phyloP scores from a whole-genome alignment of 2,113 vertebrate species.

The Lophius piscatorius region DNA sequence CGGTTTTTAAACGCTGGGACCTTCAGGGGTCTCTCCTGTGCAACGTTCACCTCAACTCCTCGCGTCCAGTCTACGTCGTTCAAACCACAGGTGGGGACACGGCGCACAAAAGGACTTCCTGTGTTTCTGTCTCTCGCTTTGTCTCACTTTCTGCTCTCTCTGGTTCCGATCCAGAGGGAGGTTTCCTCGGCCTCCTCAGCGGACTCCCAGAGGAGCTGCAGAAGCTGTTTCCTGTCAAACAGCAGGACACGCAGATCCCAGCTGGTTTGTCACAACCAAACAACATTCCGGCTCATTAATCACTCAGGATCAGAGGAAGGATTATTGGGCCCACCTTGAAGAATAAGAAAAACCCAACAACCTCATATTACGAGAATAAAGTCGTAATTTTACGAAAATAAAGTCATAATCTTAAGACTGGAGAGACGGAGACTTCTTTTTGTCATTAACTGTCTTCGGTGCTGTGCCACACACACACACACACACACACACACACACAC shows the following conservation, averaged over 20 bases:
- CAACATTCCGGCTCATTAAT: too few species aligned
- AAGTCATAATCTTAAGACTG: too few species aligned
- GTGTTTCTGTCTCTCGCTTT: neutral
- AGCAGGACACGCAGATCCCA: conserved; percentile 20
- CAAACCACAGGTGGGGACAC: conserved; percentile 81
- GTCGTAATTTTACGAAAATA: too few species aligned
- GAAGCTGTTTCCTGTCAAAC: conserved; percentile 56
- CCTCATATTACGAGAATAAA: too few species aligned
- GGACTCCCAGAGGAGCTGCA: conserved; percentile 74
- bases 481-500: too few species aligned
- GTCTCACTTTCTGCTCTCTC: neutral
- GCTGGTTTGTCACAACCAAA: conserved; percentile 39
- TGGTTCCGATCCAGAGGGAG: conserved; percentile 67
- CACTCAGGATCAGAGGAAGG: too few species aligned
- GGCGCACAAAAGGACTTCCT: neutral
- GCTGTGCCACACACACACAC: too few species aligned
- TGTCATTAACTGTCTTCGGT: too few species aligned
- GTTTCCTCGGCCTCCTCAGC: conserved; percentile 84
- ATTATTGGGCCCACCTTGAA: too few species aligned
- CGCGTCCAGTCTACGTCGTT: conserved; percentile 79
- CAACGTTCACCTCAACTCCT: conserved; percentile 45
- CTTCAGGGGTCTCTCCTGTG: conserved; percentile 67
- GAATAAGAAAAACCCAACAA: too few species aligned
- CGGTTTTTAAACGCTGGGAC: conserved; percentile 72
- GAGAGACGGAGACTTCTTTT: too few species aligned